These are phyloP conservation scores for Steatornis caripensis DNA, from an alignment of 2,113 vertebrate species.

Conservation along the genomic window DNA sequence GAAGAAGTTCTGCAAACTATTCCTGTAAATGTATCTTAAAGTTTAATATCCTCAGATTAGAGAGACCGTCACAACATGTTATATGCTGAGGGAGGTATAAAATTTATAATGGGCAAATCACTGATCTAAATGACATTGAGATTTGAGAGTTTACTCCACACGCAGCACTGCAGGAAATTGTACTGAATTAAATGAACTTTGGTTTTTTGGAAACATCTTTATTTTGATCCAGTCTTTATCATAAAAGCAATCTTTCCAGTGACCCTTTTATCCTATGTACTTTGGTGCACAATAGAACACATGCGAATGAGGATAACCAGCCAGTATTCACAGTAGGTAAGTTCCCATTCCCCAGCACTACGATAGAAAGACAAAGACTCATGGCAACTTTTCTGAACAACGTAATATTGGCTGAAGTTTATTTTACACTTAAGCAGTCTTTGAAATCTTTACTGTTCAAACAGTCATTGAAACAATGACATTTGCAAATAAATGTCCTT, in stretches of 20 bases:
- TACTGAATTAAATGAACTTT: not conserved
- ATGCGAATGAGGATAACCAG: not conserved
- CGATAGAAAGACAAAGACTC: not conserved
- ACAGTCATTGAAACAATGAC: not conserved
- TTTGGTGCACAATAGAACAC: not conserved
- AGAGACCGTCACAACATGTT: not conserved
- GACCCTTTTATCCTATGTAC: not conserved
- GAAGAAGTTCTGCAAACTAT: slow-evolving; percentile 14
- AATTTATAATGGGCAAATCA: not conserved
- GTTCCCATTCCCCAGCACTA: not conserved
- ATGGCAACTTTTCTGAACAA: not conserved
- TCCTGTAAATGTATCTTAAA: not conserved
- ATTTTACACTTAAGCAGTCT: not conserved
- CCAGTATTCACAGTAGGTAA: not conserved
- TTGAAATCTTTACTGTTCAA: too few relatives aligned
- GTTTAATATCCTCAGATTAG: slow-evolving; percentile 33
- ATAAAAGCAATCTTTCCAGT: not conserved
- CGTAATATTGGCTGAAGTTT: not conserved
- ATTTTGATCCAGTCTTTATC: not conserved
- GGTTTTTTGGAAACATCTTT: not conserved
- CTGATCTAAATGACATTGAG: not conserved
- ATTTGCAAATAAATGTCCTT: not conserved
- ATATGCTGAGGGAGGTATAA: not conserved
- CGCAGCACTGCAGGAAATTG: not conserved
- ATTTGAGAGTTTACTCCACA: not conserved